phyloP scores from a whole-genome alignment of 2,113 vertebrate species.

The Aldabrachelys gigantea region DNA sequence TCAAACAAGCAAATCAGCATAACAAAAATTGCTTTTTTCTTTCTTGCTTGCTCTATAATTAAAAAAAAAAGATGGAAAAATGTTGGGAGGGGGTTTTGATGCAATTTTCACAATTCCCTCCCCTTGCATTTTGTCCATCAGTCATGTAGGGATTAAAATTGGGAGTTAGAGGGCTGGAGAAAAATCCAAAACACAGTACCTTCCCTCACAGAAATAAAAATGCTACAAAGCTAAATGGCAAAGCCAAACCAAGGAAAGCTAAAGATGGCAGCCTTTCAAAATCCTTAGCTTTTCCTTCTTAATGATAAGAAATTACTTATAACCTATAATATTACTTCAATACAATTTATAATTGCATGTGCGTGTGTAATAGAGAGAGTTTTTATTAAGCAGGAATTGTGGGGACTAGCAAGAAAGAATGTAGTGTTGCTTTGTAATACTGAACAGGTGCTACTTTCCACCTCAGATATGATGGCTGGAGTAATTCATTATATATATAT shows the following conservation, averaged over 20 bases:
- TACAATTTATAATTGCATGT: neutral
- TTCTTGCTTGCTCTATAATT: neutral
- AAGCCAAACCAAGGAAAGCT: neutral
- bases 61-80: neutral
- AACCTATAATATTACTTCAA: neutral
- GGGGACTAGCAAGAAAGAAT: neutral
- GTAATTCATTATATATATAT: no score
- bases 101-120: neutral
- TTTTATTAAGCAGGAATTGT: neutral
- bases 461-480: neutral
- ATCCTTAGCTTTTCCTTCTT: neutral
- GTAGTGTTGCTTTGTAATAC: neutral
- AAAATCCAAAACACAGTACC: neutral
- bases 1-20: fast-evolving
- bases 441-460: neutral
- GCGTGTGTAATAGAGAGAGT: neutral
- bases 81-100: neutral
- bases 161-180: neutral
- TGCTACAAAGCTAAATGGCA: neutral
- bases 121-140: neutral
- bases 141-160: neutral
- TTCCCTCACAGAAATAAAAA: neutral
- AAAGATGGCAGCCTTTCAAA: neutral
- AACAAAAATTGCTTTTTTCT: neutral
- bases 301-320: neutral